Conservation (phyloP, 2,113 vertebrate species). For the Sterna hirundo region DNA sequence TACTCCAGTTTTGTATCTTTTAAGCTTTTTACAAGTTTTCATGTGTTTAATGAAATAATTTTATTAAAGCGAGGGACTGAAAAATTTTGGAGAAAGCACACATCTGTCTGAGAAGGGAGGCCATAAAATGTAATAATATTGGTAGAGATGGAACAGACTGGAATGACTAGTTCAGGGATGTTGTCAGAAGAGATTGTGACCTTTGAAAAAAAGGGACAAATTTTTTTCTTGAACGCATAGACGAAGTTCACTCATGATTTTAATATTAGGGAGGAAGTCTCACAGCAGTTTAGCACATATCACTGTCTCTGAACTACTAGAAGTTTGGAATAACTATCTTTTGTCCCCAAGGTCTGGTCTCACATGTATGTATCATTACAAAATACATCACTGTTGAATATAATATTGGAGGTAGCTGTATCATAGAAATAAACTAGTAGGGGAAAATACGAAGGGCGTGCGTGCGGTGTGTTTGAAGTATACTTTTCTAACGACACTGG, state of each 20-base stretch:
- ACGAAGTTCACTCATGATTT: not conserved
- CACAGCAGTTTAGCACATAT: not conserved
- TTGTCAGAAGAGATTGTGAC: not conserved
- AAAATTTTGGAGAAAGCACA: not conserved
- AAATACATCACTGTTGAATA: not conserved
- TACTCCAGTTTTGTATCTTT: not conserved
- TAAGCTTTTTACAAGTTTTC: not conserved
- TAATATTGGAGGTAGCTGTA: not conserved
- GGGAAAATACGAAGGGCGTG: not conserved
- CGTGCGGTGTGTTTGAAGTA: not conserved
- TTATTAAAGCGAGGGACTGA: rapidly evolving
- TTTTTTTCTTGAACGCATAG: not conserved
- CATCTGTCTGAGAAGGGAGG: not conserved
- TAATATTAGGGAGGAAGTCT: not conserved
- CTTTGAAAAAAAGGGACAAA: not conserved
- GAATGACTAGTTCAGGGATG: not conserved
- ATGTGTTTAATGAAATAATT: not conserved
- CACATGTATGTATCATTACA: not conserved
- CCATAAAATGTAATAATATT: not conserved
- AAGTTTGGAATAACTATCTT: not conserved
- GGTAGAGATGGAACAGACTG: not conserved
- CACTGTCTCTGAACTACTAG: not conserved
- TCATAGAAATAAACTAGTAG: not conserved
- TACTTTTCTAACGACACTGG: not conserved
- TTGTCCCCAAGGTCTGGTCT: not conserved